Base-by-base conservation (phyloP, 2,797 vertebrate genomes). In the Tolypeutes matacus region DNA sequence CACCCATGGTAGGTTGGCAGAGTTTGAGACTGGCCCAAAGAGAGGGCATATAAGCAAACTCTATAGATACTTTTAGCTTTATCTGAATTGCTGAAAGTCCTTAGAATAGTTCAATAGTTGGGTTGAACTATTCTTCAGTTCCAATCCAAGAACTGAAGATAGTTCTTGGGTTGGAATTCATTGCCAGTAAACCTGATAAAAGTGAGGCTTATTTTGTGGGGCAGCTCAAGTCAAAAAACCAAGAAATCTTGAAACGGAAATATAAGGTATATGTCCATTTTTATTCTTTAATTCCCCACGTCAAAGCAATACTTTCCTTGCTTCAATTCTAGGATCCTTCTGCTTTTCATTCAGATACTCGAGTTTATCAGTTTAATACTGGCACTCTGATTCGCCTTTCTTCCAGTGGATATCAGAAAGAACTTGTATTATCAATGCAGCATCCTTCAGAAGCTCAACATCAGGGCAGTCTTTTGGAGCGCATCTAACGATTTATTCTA, bases 1-100 rank as follows among this genome's bases (percentile, higher is more conserved):
- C 99, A 99, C 58, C 99, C 70, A 2, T 99, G 99, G 15, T 99
- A 99, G 98, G 99, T 99, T 96, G 99, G 99, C 23, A 99, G 98
- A 0, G 99, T 99, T 98, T 99, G 99, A 0, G 99, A 99, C 96
- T 99, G 99, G 39, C 99, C 99, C 0, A 98, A 98, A 23, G 96
- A 92, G 0, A 98, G 98, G 5, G 99, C 99, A 72, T 98, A 99
- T 97, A 99, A 99, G 27, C 99, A 99, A 4, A 99, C 99, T 0
- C 99, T 98, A 98, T 99, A 99, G 96, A 99, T 99, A 97, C 99
- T 99, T 97, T 99, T 99, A 87, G 99, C 99, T 99, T 99, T 99
- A 96, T 99, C 99, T 0, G 99, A 98, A 62, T 99, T 99, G 96
- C 99, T 98, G 89, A 99, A 99, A 10, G 99, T 99, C 0, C 99